A percentile compares a stretch with the other conserved stretches of the same genome.
phyloP scores from a whole-genome alignment of 1,140 invertebrate species.

The Eufriesea mexicana region DNA sequence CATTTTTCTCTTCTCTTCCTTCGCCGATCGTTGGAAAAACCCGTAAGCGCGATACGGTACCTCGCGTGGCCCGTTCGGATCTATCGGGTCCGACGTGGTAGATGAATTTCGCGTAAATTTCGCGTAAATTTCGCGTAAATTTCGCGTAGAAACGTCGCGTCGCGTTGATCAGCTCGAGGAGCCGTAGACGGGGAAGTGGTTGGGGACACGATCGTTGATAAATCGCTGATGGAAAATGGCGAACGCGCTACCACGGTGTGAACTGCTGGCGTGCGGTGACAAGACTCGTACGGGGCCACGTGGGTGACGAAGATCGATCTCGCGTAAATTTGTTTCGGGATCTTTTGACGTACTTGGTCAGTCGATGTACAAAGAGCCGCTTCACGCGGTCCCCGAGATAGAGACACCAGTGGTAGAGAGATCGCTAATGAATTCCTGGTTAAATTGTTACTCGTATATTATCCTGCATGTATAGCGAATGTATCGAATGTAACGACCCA shows the following conservation, averaged over 20 bases:
- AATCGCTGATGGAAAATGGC: no score
- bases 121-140: no score
- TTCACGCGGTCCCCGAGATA: neutral
- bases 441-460: neutral
- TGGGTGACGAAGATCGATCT: neutral
- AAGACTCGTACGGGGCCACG: no score
- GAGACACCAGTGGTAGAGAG: neutral
- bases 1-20: neutral
- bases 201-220: no score
- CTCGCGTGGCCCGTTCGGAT: neutral
- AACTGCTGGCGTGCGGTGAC: no score
- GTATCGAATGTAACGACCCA: neutral
- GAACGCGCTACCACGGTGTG: no score
- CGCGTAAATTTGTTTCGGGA: neutral
- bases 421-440: slow-evolving; percentile 1
- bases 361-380: neutral
- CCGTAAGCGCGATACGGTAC: neutral
- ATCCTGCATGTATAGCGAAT: slow-evolving; percentile 1
- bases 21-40: neutral
- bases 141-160: no score
- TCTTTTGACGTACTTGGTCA: neutral
- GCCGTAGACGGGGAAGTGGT: no score
- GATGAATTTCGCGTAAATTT: no score
- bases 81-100: neutral
- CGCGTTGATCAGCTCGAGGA: no score